These are phyloP conservation scores for Lichenostomus cassidix DNA, from an alignment of 2,113 vertebrate species.

Conservation along the genomic window DNA sequence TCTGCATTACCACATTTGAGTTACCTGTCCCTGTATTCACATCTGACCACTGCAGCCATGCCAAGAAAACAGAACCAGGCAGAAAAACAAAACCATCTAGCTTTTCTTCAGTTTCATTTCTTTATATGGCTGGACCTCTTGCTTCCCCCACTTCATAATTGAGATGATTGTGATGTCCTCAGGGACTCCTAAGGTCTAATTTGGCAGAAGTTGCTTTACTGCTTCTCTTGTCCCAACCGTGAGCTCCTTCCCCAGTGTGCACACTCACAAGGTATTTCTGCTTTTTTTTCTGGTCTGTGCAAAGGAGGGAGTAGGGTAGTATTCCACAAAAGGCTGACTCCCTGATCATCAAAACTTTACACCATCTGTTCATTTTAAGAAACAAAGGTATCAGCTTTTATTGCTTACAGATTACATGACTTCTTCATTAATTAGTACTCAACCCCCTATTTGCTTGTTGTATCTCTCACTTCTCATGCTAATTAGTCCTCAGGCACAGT, in stretches of 20 bases:
- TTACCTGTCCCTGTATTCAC: not conserved
- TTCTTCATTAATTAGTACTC: not conserved
- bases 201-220: not conserved
- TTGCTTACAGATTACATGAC: not conserved
- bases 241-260: fast-evolving
- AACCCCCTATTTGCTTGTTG: not conserved
- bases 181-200: not conserved
- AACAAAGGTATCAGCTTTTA: not conserved
- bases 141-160: not conserved
- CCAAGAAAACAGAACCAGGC: not conserved
- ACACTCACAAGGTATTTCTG: not conserved
- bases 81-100: not conserved
- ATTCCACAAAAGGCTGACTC: not conserved
- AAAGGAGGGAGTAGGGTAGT: not conserved
- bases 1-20: not conserved
- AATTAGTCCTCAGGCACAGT: not conserved
- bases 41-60: not conserved
- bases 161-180: not conserved
- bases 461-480: not conserved
- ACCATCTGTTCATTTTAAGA: not conserved
- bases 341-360: not conserved
- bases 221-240: not conserved
- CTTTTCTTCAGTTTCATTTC: not conserved
- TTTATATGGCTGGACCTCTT: not conserved
- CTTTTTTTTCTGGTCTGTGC: not conserved